Evolutionary conservation across 2,797 vertebrate species (phyloP), one percentile per base, ranked within the genome.

Genomic region (Cynopterus sphinx): DNA sequence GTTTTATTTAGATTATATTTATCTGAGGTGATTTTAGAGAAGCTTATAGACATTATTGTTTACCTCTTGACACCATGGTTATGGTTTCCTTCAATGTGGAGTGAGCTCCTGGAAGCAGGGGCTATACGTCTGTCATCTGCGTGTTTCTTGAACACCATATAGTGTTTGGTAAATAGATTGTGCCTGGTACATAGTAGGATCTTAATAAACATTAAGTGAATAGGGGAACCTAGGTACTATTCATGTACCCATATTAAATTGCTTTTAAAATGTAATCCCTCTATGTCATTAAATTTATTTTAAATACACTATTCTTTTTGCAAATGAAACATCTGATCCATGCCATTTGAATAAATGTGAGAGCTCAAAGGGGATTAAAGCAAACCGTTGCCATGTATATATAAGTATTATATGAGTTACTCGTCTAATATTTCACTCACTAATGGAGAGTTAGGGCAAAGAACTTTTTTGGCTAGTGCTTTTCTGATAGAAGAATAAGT

Each of bases 401-500:
- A 22, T 65, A 95, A 92, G 77, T 79, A 70, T 4, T 39, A 13
- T 3, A 13, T 11, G 31, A 53, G 6, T 68, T 91, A 24, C 68
- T 84, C 41, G 13, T 92, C 33, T 67, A 85, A 53, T 36, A 49
- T 68, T 55, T 19, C 92, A 3, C 43, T 89, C 26, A 26, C 57
- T 53, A 10, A 53, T 31, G 41, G 39, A 94, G 21, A 75, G 65
- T 91, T 82, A 77, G 57, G 73, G 46, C 87, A 90, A 85, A 3
- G 16, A 53, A 71, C 5, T 3, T 83, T 59, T 94, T 95, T 88
- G 41, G 31, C n/a, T 12, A 75, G 8, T 22, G 57, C 43, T 90
- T 96, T 94, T 96, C 31, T 87, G 71, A 46, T 84, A 43, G 19
- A 81, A 51, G 6, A 90, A 9, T 59, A 59, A 78, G 24, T 85